These are phyloP conservation scores for Macrostomum lignano DNA, from an alignment of 1,140 invertebrate species.

Conservation along the genomic window DNA sequence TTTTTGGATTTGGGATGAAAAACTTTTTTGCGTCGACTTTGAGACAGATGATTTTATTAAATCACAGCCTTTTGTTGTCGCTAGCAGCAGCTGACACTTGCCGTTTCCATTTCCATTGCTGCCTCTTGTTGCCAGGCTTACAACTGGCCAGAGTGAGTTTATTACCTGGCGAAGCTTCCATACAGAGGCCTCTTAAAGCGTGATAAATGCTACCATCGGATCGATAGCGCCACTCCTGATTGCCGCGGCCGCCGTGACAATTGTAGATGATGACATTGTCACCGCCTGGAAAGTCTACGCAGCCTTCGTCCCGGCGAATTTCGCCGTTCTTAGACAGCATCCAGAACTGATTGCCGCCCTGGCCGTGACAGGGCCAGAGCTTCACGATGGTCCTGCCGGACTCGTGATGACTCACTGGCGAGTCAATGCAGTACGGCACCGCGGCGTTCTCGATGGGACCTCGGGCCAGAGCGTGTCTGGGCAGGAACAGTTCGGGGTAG, in stretches of 20 bases:
- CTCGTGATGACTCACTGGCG: no score
- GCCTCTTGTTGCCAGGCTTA: no score
- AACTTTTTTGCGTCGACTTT: no score
- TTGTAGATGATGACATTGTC: slow-evolving; percentile 22
- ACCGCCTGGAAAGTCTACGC: slow-evolving; percentile 67
- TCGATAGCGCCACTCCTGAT: slow-evolving; percentile 35
- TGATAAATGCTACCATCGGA: slow-evolving; percentile 37
- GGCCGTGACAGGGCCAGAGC: background rate
- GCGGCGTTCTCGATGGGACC: slow-evolving; percentile 19
- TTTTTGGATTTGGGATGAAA: no score
- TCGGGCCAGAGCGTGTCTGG: no score
- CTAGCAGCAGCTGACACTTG: no score
- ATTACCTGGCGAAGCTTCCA: no score
- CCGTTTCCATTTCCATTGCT: no score
- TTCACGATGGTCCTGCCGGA: slow-evolving; percentile 11
- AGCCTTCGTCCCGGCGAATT: slow-evolving; percentile 77
- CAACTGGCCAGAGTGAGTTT: no score
- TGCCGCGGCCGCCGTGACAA: slow-evolving; percentile 6
- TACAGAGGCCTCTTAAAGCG: no score
- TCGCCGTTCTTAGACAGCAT: slow-evolving; percentile 80
- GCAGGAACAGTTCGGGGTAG: slow-evolving; percentile 60
- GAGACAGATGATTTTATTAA: no score
- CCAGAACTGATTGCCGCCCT: slow-evolving; percentile 45
- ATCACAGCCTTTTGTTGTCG: no score
- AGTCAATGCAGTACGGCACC: slow-evolving; percentile 23